Base-by-base conservation (phyloP, 2,888 invertebrate species). In the Cremastobaeus sp. region DNA sequence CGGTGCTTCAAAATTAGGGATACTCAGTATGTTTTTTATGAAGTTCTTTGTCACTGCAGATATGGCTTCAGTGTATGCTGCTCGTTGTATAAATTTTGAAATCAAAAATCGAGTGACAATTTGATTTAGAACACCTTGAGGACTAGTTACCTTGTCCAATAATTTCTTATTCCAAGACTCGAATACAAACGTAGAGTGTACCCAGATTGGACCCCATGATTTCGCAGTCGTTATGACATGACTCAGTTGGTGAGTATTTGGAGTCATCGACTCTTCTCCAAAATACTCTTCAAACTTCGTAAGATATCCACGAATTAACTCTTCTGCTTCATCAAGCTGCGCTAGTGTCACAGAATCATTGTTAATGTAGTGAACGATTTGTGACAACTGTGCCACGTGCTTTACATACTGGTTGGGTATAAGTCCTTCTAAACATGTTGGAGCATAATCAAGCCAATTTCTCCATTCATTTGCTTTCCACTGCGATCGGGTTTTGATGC, bases 401-500 rank as follows among this genome's bases (percentile, higher is more conserved):
- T 43, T n/a, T 0, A 73, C 45, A 28, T 73, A 72, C 21, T 45
- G 21, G 11, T 64, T 11, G 4, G 45, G 45, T 35, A 76, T 35
- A 6, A 72, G 17, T 3, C 48, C 71, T 55, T 74, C 64, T 9
- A 74, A 35, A 34, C 76, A 76, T 0, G 35, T 15, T 34, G 45
- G 57, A 2, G 15, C 54, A 12, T 54, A 54, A 21, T 54, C 54
- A 3, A 71, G 39, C 71, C 73, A 70, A 28, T 76, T 73, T 34
- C 75, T 25, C 75, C 60, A 71, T 39, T 75, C 71, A 9, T 54
- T 34, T 0, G 71, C 71, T 43, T 74, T 74, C 66, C 73, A 76
- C 18, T 62, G 35, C 32, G 17, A 37, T 11, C 18, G 21, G 2
- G 14, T 15, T 48, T 37, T 37, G 6, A 76, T 43, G 5, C 18